Evolutionary conservation across 30 jellyfish, hydroid and myxozoan species (phyloP).

Genomic region (Turritopsis rubra): DNA sequence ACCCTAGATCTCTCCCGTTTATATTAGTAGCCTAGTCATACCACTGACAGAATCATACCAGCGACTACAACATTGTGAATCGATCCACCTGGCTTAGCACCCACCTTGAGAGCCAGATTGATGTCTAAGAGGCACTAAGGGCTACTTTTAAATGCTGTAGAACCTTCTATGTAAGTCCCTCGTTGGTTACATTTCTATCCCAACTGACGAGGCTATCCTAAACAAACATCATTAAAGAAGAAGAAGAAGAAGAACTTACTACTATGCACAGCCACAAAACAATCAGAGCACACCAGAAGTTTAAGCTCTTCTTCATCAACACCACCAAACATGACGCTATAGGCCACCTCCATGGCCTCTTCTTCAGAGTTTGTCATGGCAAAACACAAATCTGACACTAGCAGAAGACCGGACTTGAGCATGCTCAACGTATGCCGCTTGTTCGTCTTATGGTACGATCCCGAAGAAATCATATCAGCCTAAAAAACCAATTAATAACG

Average conservation of each 20-base stretch:
- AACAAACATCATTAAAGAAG: too few relatives aligned
- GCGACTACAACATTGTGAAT: too few relatives aligned
- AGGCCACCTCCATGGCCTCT: conserved; percentile 17
- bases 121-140: too few relatives aligned
- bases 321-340: conserved; percentile 15
- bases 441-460: not conserved
- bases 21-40: too few relatives aligned
- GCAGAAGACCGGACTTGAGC: not conserved
- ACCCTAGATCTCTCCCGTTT: too few relatives aligned
- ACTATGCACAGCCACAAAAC: conserved; percentile 55
- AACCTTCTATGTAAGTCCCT: too few relatives aligned
- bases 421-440: conserved; percentile 17
- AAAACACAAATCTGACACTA: conserved; percentile 54
- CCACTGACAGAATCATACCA: too few relatives aligned
- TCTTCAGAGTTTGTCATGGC: conserved; percentile 18
- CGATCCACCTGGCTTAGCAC: too few relatives aligned
- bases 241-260: too few relatives aligned
- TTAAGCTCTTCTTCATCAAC: conserved; percentile 33
- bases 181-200: not conserved
- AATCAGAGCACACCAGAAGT: conserved; percentile 38
- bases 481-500: not conserved
- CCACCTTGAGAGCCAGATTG: too few relatives aligned
- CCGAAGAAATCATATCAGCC: conserved; percentile 5
- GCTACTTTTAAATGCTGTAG: too few relatives aligned
- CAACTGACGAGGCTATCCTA: too few relatives aligned